Evolutionary conservation across 1,140 invertebrate genomes (phyloP).

Genomic region (Parapsyche elsis): DNA sequence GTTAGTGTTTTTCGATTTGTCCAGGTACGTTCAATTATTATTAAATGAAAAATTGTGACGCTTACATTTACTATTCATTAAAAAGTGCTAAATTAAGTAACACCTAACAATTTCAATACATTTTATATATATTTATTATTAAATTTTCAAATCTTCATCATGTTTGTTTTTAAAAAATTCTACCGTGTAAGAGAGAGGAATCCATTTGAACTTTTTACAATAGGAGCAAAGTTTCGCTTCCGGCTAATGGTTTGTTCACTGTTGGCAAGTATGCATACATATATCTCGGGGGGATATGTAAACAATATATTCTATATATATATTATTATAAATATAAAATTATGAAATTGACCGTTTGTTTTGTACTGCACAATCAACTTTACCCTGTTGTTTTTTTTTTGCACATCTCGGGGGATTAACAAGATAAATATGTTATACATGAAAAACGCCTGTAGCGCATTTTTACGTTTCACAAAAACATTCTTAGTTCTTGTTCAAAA

Average conservation of each 20-base stretch:
- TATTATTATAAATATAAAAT: conserved; percentile 12
- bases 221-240: conserved; percentile 7
- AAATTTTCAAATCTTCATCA: too few species aligned
- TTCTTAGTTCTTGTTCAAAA: too few species aligned
- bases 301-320: neutral
- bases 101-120: neutral
- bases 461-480: too few species aligned
- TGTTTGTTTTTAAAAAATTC: too few species aligned
- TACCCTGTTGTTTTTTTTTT: too few species aligned
- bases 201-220: neutral
- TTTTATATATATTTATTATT: neutral
- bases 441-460: too few species aligned
- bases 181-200: too few species aligned
- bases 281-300: neutral
- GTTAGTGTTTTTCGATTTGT: too few species aligned
- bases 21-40: too few species aligned
- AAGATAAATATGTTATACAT: too few species aligned
- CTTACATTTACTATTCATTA: neutral
- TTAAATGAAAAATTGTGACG: neutral
- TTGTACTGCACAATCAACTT: neutral
- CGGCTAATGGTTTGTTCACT: too few species aligned
- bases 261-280: neutral
- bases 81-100: neutral
- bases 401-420: too few species aligned
- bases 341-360: neutral